Evolutionary conservation across 2,888 invertebrate species (phyloP).

Genomic region (Cheilosia soror): DNA sequence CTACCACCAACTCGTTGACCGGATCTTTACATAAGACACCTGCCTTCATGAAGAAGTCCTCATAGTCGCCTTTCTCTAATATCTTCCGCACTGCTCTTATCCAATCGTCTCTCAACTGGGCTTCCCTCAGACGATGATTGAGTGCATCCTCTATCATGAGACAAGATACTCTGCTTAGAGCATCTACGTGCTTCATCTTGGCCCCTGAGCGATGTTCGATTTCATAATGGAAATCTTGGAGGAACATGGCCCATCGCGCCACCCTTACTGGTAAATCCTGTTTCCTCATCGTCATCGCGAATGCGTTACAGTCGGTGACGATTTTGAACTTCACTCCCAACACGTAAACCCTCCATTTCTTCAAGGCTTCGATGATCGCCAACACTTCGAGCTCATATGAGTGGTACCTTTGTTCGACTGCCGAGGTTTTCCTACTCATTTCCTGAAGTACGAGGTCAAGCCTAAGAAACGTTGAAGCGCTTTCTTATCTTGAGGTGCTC

Average conservation of each 20-base stretch:
- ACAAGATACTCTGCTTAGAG: slow-evolving; percentile 34
- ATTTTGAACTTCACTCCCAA: too few species aligned
- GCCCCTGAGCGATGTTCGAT: slow-evolving; percentile 36
- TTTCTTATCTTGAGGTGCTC: slow-evolving; percentile 6
- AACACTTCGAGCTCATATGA: slow-evolving; percentile 77
- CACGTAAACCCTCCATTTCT: slow-evolving; percentile 77
- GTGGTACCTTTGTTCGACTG: slow-evolving; percentile 77
- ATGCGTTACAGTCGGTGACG: slow-evolving; percentile 78
- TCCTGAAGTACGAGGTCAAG: slow-evolving; percentile 16
- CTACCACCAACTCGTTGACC: slow-evolving; percentile 74
- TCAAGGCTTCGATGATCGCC: slow-evolving; percentile 50
- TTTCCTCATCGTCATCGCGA: slow-evolving; percentile 78
- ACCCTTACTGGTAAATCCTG: slow-evolving; percentile 58
- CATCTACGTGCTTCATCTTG: slow-evolving; percentile 43
- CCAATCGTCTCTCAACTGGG: slow-evolving; percentile 32
- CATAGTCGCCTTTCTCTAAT: slow-evolving; percentile 45
- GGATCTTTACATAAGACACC: slow-evolving; percentile 45
- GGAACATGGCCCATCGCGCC: slow-evolving; percentile 39
- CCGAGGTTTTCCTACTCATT: slow-evolving; percentile 44
- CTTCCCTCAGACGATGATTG: slow-evolving; percentile 19
- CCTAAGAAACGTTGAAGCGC: slow-evolving; percentile 24
- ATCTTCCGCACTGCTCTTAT: slow-evolving; percentile 53
- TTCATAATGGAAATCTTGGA: slow-evolving; percentile 40
- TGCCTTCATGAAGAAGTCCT: slow-evolving; percentile 49
- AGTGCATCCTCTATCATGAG: slow-evolving; percentile 30